Base-by-base conservation (phyloP, 2,113 vertebrate species). In the Setophaga petechia region DNA sequence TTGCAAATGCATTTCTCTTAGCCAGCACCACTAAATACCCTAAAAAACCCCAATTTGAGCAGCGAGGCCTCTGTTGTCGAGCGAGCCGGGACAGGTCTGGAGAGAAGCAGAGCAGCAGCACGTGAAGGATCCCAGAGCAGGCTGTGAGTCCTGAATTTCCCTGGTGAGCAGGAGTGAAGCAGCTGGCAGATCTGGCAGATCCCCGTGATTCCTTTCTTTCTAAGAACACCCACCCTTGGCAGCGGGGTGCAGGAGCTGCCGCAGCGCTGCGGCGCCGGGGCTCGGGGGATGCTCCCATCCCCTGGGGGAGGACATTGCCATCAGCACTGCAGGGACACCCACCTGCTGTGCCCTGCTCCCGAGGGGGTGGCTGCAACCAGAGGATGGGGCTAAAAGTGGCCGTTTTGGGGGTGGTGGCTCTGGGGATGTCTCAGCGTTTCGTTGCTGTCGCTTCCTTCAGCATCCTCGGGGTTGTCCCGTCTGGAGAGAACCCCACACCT, bases 41-140 rank as follows among this genome's bases (percentile, higher is more conserved):
- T 22, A 10, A 52, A 87, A 71, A 47, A 2, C 2, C 18, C 25
- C 12, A 30, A 11, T 30, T 27, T 4, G 10, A 74, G 65, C 87
- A 18, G 55, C 3, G 0, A 46, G 54, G 76, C 47, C 77, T 92
- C 43, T 0, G 5, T 71, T 1, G 5, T 1, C 0, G 11, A 72
- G 61, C 85, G 28, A 82, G 88, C 83, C 0, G 1, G 57, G 54
- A 18, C 74, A 69, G 88, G 54, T 67, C n/a, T 2, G 55, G 46
- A 21, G 47, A 0, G 11, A 4, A 11, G 14, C n/a, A 72, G 52
- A 33, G 30, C 4, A 1, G 12, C 1, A 1, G 43, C 30, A 4
- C 0, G 0, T 27, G 46, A 35, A 78, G 21, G 72, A 21, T 68
- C 83, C 37, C 0, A 1, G 77, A 15, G 57, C 43, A 21, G 75